Evolutionary conservation across 2,888 invertebrate species (phyloP), one percentile per base, ranked within the genome.

Genomic region (Hipparchia sbordonii): DNA sequence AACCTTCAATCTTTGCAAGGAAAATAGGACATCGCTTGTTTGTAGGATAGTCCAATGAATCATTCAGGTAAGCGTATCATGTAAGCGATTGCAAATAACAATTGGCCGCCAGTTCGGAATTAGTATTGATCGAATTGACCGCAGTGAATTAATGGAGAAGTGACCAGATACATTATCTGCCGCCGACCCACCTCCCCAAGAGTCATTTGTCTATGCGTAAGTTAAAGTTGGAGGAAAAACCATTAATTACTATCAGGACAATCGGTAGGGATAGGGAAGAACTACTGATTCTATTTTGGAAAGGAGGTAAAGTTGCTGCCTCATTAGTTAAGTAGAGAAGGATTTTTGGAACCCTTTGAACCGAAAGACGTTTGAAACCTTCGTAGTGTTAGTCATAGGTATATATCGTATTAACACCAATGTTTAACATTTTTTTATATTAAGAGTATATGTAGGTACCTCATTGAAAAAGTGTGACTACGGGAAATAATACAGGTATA

Each of bases 141-240:
- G 82, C 89, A 89, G 76, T 83, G 80, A 82, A 92, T 92, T 91
- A 90, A 92, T 92, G 84, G 89, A 83, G 81, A 78, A 80, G 84
- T 87, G 89, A 89, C 89, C 88, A 91, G 89, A 92, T 90, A 91
- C 89, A 92, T 92, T 92, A 91, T 91, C 90, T 87, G 84, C 86
- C 84, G 86, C 85, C 85, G 85, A 90, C 89, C 90, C 86, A 84
- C 85, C 89, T 88, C 87, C 89, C 89, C 84, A 81, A 76, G 81
- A 84, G 87, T 88, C 91, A 92, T 92, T 91, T 92, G 91, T 92
- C 91, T 90, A 87, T 85, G 85, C 86, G 87, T 86, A 84, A 87
- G 85, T 89, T 90, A 87, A 85, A 89, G 85, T 78, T 85, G 82
- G 81, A 82, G 81, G 80, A 83, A 62, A 71, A 76, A 84, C 85